phyloP scores from a whole-genome alignment of 2,113 vertebrate genomes.

The western clawed frog (Xenopus tropicalis) region DNA sequence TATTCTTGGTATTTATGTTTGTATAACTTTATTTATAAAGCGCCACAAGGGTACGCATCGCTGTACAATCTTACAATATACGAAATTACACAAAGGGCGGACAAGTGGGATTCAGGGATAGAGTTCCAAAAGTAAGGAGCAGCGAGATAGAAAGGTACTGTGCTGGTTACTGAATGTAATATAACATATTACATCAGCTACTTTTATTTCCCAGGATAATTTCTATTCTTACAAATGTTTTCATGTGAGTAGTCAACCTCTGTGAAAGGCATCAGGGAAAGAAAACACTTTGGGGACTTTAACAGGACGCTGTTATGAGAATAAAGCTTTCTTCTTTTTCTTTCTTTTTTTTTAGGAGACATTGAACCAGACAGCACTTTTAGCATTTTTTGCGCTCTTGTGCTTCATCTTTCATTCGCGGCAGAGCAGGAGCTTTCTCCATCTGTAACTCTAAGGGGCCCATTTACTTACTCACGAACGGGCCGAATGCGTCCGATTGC shows the following conservation, averaged over 20 bases:
- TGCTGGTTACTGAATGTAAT: too few relatives aligned
- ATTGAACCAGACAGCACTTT: background rate
- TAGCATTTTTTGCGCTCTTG: background rate
- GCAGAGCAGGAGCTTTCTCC: background rate
- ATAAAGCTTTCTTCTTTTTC: slow-evolving; percentile 5
- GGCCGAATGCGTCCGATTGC: too few relatives aligned
- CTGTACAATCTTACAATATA: too few relatives aligned
- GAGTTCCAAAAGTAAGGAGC: too few relatives aligned
- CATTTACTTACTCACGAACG: too few relatives aligned
- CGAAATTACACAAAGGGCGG: too few relatives aligned
- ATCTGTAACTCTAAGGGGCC: too few relatives aligned
- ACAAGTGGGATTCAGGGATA: too few relatives aligned
- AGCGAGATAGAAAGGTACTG: too few relatives aligned
- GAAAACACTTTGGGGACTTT: background rate
- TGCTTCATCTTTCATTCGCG: background rate
- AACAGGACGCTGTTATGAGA: background rate
- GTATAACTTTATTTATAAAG: too few relatives aligned
- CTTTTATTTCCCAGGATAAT: slow-evolving; percentile 7
- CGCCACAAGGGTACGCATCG: too few relatives aligned
- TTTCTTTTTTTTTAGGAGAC: background rate
- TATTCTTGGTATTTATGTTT: too few relatives aligned
- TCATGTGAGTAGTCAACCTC: slow-evolving; percentile 8
- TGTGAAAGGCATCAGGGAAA: background rate
- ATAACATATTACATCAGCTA: slow-evolving; percentile 26
- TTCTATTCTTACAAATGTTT: slow-evolving; percentile 24